phyloP scores from a whole-genome alignment of 35 echinoderm and acorn worm species.

The Stichopus chloronotus region DNA sequence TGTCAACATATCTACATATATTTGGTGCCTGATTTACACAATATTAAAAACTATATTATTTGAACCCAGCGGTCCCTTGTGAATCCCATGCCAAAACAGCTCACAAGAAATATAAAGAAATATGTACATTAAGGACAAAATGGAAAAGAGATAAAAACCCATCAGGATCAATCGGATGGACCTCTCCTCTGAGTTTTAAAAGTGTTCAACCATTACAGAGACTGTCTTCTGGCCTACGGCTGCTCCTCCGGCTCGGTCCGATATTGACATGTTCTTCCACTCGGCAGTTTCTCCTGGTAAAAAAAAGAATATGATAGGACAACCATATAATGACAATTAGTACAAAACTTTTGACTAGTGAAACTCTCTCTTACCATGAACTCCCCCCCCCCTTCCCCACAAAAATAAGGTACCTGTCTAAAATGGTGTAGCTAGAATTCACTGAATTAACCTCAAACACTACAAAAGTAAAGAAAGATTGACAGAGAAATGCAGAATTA shows the following conservation, averaged over 20 bases:
- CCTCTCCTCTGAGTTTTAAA: constrained; percentile 40
- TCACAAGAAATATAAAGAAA: not conserved
- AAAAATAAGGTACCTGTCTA: no score
- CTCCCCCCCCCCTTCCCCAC: no score
- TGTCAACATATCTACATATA: constrained; percentile 35
- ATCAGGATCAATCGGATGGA: not conserved
- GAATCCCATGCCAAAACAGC: not conserved
- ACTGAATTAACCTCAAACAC: no score
- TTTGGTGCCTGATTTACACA: constrained; percentile 41
- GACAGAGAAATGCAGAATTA: no score
- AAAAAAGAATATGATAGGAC: not conserved
- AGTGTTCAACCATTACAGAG: constrained; percentile 93
- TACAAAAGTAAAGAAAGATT: no score
- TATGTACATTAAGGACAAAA: not conserved
- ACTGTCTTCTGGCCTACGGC: constrained; percentile 83
- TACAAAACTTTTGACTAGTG: no score
- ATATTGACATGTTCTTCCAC: constrained; percentile 88
- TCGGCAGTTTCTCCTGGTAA: constrained; percentile 68
- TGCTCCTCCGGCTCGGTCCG: constrained; percentile 54
- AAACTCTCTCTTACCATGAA: no score
- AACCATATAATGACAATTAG: no score
- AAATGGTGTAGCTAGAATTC: no score
- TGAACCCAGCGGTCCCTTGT: not conserved
- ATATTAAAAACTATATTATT: constrained; percentile 32
- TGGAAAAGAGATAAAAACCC: not conserved